A percentile compares a stretch with the other conserved stretches of the same genome.
Conservation (phyloP, 1,140 invertebrate genomes). For the Eubasilissa regina region DNA sequence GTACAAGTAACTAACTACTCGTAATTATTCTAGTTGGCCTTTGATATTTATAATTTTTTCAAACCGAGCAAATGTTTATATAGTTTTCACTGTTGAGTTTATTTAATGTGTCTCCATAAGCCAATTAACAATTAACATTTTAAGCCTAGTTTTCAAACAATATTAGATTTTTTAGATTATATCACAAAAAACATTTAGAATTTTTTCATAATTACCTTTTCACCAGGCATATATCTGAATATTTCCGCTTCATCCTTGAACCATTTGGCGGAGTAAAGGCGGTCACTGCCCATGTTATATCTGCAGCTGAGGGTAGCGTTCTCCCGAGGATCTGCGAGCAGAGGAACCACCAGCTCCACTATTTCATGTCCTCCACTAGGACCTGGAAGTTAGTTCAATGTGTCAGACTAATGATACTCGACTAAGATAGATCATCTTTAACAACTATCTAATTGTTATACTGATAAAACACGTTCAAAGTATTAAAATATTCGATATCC, state of each 20-base stretch:
- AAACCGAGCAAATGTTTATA: too few relatives aligned
- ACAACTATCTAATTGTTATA: too few relatives aligned
- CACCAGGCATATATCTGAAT: conserved; percentile 82
- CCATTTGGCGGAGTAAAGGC: conserved; percentile 86
- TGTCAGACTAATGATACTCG: not conserved
- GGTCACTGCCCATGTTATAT: conserved; percentile 71
- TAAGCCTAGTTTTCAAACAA: too few relatives aligned
- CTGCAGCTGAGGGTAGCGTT: conserved; percentile 70
- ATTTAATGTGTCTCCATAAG: too few relatives aligned
- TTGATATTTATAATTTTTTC: too few relatives aligned
- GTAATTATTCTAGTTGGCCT: too few relatives aligned
- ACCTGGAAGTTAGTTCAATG: conserved; percentile 37
- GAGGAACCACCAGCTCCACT: conserved; percentile 63
- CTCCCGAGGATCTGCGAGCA: conserved; percentile 70
- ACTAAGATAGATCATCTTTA: too few relatives aligned
- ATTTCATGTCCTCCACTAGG: conserved; percentile 56
- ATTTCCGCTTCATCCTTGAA: conserved; percentile 86
- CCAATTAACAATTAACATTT: too few relatives aligned
- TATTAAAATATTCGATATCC: too few relatives aligned
- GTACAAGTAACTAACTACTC: too few relatives aligned
- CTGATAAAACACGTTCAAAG: too few relatives aligned
- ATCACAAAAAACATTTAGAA: not conserved
- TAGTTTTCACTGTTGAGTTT: too few relatives aligned
- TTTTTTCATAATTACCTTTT: conserved; percentile 40
- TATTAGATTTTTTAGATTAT: not conserved